Evolutionary conservation across 2,888 invertebrate genomes (phyloP), one percentile per base, ranked within the genome.

Genomic region (Xylota segnis): DNA sequence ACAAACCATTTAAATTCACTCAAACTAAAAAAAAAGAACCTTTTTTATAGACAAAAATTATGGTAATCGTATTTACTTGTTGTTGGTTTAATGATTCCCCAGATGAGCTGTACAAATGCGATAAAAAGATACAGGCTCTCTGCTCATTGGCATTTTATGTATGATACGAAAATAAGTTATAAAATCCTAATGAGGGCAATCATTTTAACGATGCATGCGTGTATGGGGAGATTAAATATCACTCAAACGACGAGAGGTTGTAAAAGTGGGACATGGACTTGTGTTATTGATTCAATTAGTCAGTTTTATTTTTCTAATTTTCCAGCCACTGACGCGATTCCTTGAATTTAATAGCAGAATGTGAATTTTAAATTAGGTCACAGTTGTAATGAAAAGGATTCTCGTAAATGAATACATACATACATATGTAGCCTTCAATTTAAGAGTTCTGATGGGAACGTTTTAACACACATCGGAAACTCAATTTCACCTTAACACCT

Each of bases 101-200:
- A 76, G 81, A 75, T 81, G 81, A 84, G 81, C 81, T 84, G 84
- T 84, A 75, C 65, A 81, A 84, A 84, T 81, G 71, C 75, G 84
- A 84, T 84, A 84, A 84, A 76, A 58, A 83, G 74, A 66, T 74
- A 74, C 74, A 56, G 65, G 58, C 63, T 27, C 65, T 23, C 34
- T 47, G 70, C 37, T 66, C 43, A 61, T 59, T 59, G 23, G 10
- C 16, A 23, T 81, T 76, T 84, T 71, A 66, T 81, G 23, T 23
- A 23, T 23, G 23, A 76, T 27, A 32, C 32, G 72, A 71, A 58
- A 18, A 77, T 83, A 72, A 86, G 82, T 82, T 82, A 50, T 77
- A 86, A 86, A 86, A 77, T 68, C 54, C 76, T 82, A 52, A 81
- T 72, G 45, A 77, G 71, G 68, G 71, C 66, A 82, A 76, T 68